Percentiles rank a stretch among this genome's conserved stretches.
Conservation (phyloP, 1,140 invertebrate genomes). For the Drosophila rhopaloa region DNA sequence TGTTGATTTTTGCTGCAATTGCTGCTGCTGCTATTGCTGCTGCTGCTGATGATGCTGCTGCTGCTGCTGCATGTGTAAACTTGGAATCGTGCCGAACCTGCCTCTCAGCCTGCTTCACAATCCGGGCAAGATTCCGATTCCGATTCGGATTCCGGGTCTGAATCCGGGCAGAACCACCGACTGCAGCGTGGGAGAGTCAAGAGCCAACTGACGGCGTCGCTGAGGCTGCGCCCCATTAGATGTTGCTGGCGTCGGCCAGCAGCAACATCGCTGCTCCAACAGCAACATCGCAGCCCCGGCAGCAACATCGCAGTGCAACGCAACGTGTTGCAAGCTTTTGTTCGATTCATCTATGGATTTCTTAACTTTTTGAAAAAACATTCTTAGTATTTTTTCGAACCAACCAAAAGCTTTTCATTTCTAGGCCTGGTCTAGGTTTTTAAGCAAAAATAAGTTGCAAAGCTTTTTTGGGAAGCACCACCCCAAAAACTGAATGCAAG, state of each 20-base stretch:
- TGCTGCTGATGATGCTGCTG: neutral
- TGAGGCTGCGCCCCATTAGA: slow-evolving; percentile 29
- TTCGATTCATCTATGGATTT: slow-evolving; percentile 1
- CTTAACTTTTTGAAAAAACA: neutral
- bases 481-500: no score
- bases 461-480: neutral
- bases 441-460: neutral
- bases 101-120: neutral
- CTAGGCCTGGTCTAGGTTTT: neutral
- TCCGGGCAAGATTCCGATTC: slow-evolving; percentile 20
- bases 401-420: neutral
- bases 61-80: slow-evolving; percentile 6
- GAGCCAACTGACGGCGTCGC: slow-evolving; percentile 39
- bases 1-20: slow-evolving; percentile 23
- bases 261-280: slow-evolving; percentile 5
- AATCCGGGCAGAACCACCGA: slow-evolving; percentile 30
- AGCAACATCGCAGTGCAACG: neutral
- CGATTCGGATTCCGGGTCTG: slow-evolving; percentile 21
- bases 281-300: neutral
- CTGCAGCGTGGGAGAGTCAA: slow-evolving; percentile 40
- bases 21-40: neutral
- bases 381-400: neutral
- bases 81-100: slow-evolving; percentile 19
- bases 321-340: slow-evolving; percentile 38
- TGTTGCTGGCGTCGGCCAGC: slow-evolving; percentile 6